A percentile compares a stretch with the other conserved stretches of the same genome.
phyloP scores from a whole-genome alignment of 1,140 invertebrate species.

The Hyles vespertilio region DNA sequence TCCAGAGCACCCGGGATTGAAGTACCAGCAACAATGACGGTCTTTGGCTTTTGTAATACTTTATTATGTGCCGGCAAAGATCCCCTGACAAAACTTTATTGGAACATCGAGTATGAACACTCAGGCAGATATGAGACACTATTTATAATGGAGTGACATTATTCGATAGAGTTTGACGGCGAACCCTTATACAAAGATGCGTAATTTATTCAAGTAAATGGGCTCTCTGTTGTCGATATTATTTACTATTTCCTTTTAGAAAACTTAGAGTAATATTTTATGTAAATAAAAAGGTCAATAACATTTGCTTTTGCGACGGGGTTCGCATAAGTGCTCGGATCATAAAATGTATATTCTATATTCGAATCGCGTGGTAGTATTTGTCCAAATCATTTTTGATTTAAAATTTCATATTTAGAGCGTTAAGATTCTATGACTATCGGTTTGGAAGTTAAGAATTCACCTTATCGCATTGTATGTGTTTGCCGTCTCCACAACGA shows the following conservation, averaged over 20 bases:
- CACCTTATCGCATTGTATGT: too few relatives aligned
- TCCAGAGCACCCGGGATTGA: conserved; percentile 56
- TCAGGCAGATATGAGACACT: conserved; percentile 62
- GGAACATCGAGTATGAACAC: conserved; percentile 70
- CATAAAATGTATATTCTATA: too few relatives aligned
- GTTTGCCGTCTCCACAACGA: too few relatives aligned
- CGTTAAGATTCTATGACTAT: too few relatives aligned
- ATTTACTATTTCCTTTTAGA: conserved; percentile 3
- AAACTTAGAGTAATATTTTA: background rate
- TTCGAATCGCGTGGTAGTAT: too few relatives aligned
- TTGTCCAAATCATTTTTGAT: too few relatives aligned
- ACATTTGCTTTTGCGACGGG: too few relatives aligned
- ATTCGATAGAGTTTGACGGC: conserved; percentile 34
- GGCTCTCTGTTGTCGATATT: conserved; percentile 2
- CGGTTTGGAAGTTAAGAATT: too few relatives aligned
- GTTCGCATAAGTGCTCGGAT: too few relatives aligned
- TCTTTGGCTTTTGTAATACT: conserved; percentile 76
- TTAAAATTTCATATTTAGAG: too few relatives aligned
- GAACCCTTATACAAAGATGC: conserved; percentile 34
- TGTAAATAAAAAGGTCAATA: background rate
- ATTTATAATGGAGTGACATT: conserved; percentile 59
- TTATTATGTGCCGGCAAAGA: conserved; percentile 73
- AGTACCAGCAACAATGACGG: conserved; percentile 73
- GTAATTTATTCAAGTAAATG: conserved; percentile 25
- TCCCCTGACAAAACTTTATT: conserved; percentile 75